Conservation (phyloP, 2,113 vertebrate species). For the Phaetusa simplex region DNA sequence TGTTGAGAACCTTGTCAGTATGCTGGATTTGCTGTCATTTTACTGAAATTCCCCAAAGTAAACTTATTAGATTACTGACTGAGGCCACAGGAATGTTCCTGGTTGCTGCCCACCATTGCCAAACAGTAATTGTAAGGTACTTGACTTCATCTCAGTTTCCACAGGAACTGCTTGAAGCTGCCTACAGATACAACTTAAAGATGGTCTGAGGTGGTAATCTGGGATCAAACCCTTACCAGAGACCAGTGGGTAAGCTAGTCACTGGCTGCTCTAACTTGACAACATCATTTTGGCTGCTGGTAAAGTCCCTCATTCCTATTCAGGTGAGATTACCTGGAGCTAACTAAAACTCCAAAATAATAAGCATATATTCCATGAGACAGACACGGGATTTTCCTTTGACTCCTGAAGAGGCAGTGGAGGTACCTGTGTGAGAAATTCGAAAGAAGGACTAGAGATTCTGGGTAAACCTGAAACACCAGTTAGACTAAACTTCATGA, state of each 20-base stretch:
- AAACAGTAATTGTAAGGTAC: background rate
- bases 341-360: background rate
- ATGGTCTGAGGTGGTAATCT: background rate
- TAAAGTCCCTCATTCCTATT: background rate
- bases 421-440: background rate
- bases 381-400: background rate
- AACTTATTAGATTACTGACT: background rate
- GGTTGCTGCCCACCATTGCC: background rate
- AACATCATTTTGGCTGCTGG: background rate
- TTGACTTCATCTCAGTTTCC: background rate
- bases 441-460: background rate
- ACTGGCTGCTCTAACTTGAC: background rate
- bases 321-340: background rate
- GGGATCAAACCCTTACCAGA: background rate
- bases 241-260: background rate
- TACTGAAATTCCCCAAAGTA: background rate
- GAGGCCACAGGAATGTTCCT: background rate
- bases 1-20: background rate
- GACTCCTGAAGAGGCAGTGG: background rate
- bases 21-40: background rate
- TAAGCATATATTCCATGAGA: background rate
- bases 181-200: background rate
- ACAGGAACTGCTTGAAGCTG: background rate
- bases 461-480: conserved; percentile 36
- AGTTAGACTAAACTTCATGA: conserved; percentile 1